Evolutionary conservation across 30 jellyfish, hydroid and myxozoan species (phyloP).

Genomic region (Catostylus mosaicus): DNA sequence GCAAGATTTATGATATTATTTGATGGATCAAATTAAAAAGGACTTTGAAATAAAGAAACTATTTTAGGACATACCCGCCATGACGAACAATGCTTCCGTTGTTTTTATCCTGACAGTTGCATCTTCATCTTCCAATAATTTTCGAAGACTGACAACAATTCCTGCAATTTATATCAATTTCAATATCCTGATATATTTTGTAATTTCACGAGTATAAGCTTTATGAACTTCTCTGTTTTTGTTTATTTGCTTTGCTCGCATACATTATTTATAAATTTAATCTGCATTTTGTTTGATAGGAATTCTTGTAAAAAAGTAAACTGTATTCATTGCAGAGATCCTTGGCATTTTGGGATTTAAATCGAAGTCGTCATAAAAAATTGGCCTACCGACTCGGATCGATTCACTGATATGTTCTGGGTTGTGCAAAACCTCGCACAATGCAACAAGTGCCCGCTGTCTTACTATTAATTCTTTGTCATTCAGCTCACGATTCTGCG

Average conservation of each 20-base stretch:
- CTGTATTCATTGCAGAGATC: too few relatives aligned
- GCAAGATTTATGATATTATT: background rate
- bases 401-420: conserved; percentile 90
- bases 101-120: conserved; percentile 88
- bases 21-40: background rate
- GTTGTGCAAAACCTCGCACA: conserved; percentile 88
- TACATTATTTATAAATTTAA: too few relatives aligned
- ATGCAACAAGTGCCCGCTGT: conserved; percentile 94
- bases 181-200: too few relatives aligned
- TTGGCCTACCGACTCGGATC: conserved; percentile 84
- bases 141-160: conserved; percentile 62
- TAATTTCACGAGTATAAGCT: too few relatives aligned
- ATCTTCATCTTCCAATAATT: conserved; percentile 67
- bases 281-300: too few relatives aligned
- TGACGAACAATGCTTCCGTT: conserved; percentile 80
- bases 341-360: too few relatives aligned
- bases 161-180: conserved; percentile 66
- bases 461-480: conserved; percentile 57
- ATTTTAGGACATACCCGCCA: conserved; percentile 70
- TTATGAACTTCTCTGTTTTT: too few relatives aligned
- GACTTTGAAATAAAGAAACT: background rate
- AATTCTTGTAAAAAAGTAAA: too few relatives aligned
- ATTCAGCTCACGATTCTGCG: conserved; percentile 82
- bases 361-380: too few relatives aligned
- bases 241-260: too few relatives aligned